These are phyloP conservation scores for Boloria selene DNA, from an alignment of 2,888 invertebrate genomes.

Conservation along the genomic window DNA sequence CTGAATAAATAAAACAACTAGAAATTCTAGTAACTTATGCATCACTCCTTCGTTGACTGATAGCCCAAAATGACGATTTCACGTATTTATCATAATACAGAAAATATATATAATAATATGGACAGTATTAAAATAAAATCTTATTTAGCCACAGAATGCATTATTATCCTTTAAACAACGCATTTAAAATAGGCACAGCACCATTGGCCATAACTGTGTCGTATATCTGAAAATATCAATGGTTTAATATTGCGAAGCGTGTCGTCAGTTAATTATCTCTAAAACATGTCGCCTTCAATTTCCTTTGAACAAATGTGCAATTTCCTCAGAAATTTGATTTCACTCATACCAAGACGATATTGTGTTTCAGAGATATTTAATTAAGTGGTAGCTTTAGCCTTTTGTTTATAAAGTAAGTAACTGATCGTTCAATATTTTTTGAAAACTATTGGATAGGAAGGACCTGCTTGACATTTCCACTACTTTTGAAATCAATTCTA, in stretches of 20 bases:
- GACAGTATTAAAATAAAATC: no score
- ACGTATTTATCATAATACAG: no score
- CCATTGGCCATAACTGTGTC: background rate
- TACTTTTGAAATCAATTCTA: no score
- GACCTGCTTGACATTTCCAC: no score
- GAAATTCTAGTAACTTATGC: no score
- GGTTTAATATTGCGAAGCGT: background rate
- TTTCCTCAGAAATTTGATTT: constrained; percentile 30
- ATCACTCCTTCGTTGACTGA: no score
- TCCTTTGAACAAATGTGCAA: constrained; percentile 33
- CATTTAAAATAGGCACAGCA: background rate
- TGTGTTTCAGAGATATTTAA: constrained; percentile 6
- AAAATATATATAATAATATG: no score
- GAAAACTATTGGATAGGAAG: no score
- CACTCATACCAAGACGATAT: constrained; percentile 16
- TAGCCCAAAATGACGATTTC: no score
- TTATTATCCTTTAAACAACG: background rate
- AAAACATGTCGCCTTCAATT: constrained; percentile 34
- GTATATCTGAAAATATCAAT: background rate
- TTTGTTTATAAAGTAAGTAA: background rate
- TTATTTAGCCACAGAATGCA: no score
- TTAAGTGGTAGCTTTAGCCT: background rate
- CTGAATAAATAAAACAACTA: no score
- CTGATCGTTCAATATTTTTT: no score
- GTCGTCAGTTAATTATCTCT: constrained; percentile 26